Conservation (phyloP, 2,113 vertebrate species). For the Saccopteryx bilineata region DNA sequence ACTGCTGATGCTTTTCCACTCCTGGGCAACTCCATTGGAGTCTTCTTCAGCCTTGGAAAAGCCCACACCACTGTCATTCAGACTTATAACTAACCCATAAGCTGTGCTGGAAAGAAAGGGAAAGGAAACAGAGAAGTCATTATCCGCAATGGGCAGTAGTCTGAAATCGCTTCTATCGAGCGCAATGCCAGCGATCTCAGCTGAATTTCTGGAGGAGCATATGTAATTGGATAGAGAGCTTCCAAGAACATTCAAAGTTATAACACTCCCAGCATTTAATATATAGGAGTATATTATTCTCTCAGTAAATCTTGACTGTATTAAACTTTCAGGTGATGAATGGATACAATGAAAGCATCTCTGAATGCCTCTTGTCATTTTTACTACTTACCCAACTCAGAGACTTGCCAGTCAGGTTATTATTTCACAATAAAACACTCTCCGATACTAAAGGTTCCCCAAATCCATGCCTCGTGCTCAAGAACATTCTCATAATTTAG, state of each 20-base stretch:
- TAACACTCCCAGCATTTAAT: constrained; percentile 38
- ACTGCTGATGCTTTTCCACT: background rate
- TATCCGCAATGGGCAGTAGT: background rate
- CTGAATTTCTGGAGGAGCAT: constrained; percentile 64
- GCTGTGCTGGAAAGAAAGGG: background rate
- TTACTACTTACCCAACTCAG: constrained; percentile 66
- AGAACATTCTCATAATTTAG: constrained; percentile 75
- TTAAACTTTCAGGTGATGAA: constrained; percentile 64
- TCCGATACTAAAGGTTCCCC: constrained; percentile 57
- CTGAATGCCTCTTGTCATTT: constrained; percentile 75
- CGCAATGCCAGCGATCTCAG: background rate
- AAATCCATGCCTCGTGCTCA: constrained; percentile 59
- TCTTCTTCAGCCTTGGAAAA: background rate
- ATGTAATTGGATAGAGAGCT: constrained; percentile 48
- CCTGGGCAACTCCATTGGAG: background rate
- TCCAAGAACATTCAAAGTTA: constrained; percentile 67
- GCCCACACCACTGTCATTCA: background rate
- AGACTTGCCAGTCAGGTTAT: constrained; percentile 66
- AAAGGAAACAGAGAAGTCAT: constrained; percentile 39
- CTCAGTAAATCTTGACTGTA: constrained; percentile 63
- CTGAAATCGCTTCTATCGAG: constrained; percentile 21
- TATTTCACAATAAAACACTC: constrained; percentile 75
- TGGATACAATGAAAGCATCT: constrained; percentile 67
- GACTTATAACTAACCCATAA: background rate
- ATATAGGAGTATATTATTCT: constrained; percentile 68